These are phyloP conservation scores for Lota lota DNA, from an alignment of 2,113 vertebrate genomes.

Conservation along the genomic window DNA sequence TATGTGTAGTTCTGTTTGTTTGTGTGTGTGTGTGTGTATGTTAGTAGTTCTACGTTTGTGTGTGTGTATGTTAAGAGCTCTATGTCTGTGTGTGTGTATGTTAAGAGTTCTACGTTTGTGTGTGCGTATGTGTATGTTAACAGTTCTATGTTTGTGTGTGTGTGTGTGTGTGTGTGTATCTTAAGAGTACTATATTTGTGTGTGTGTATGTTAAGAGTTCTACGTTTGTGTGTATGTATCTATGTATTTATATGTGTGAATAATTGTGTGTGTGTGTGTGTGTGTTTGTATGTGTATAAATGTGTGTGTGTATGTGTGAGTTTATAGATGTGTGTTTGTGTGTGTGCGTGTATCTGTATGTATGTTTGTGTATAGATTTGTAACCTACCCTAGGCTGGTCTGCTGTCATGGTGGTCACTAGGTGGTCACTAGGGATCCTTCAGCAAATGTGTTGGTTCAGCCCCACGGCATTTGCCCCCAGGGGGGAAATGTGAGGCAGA, in stretches of 20 bases:
- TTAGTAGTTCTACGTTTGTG: neutral
- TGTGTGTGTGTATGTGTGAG: too few species aligned
- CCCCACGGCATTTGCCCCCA: too few species aligned
- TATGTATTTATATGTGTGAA: neutral
- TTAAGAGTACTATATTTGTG: neutral
- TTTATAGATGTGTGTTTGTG: too few species aligned
- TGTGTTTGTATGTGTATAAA: too few species aligned
- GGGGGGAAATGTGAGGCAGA: too few species aligned
- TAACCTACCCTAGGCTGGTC: neutral
- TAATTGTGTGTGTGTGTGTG: neutral
- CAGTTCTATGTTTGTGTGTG: constrained; percentile 24
- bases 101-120: neutral
- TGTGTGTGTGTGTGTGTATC: constrained; percentile 8
- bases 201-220: constrained; percentile 11
- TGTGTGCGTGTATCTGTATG: too few species aligned
- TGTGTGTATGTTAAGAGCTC: neutral
- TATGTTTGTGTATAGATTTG: neutral
- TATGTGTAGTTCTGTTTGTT: neutral
- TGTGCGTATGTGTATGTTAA: constrained; percentile 8
- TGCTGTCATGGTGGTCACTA: neutral
- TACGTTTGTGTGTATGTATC: constrained; percentile 11
- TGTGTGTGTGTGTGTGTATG: neutral
- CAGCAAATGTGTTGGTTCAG: too few species aligned
- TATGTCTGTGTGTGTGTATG: neutral
- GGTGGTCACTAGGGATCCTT: too few species aligned